These are phyloP conservation scores for Dasysyrphus tricinctus DNA, from an alignment of 2,888 invertebrate genomes.

Conservation along the genomic window DNA sequence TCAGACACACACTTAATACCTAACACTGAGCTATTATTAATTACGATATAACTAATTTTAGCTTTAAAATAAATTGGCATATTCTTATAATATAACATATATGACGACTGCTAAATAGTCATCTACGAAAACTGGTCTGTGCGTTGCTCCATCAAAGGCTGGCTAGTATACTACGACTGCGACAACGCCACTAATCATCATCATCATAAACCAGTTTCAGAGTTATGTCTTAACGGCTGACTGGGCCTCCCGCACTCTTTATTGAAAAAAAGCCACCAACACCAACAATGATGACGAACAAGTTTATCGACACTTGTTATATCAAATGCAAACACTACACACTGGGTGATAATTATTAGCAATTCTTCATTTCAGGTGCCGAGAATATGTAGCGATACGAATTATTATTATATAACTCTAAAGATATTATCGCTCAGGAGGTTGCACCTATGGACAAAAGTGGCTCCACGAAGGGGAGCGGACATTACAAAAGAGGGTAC, in stretches of 20 bases:
- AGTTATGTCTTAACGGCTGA: constrained; percentile 56
- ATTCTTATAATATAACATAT: constrained; percentile 10
- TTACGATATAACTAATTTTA: constrained; percentile 19
- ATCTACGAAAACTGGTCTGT: constrained; percentile 1
- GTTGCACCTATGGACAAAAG: not conserved
- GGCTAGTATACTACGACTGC: not conserved
- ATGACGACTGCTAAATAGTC: not conserved
- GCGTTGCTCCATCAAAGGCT: not conserved
- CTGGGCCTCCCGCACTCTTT: constrained; percentile 26
- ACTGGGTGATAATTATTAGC: constrained; percentile 52
- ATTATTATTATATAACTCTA: constrained; percentile 23
- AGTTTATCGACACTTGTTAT: constrained; percentile 71
- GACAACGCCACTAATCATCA: constrained; percentile 42
- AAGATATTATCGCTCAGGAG: not conserved
- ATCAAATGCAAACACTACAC: constrained; percentile 65
- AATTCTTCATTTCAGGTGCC: constrained; percentile 63
- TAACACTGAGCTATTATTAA: not conserved
- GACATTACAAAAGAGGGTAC: constrained; percentile 27
- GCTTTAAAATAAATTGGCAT: constrained; percentile 20
- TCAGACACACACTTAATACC: constrained; percentile 7
- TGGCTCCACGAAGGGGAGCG: not conserved
- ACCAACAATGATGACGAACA: constrained; percentile 54
- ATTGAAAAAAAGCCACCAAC: constrained; percentile 12
- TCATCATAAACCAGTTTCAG: constrained; percentile 60
- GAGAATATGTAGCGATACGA: constrained; percentile 22